Conservation (phyloP, 2,113 vertebrate species). For the Lepisosteus oculatus region DNA sequence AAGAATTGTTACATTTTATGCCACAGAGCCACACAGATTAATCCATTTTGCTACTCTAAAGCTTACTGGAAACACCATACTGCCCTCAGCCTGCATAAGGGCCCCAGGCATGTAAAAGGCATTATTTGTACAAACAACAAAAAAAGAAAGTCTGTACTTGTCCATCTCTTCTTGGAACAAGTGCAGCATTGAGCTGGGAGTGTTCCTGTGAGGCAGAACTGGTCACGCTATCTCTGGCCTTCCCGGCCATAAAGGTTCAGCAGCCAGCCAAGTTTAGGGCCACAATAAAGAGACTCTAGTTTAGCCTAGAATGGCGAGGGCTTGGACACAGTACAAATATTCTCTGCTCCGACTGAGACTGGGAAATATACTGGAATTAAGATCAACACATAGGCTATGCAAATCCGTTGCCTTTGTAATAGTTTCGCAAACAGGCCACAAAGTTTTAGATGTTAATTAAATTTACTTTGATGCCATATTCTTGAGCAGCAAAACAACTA, state of each 20-base stretch:
- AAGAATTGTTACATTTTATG: constrained; percentile 55
- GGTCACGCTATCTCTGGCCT: constrained; percentile 46
- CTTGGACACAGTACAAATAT: background rate
- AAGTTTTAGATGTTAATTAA: too few species aligned
- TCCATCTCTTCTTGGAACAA: constrained; percentile 58
- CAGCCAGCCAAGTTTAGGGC: background rate
- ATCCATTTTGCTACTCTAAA: constrained; percentile 38
- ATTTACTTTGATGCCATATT: too few species aligned
- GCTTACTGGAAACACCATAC: constrained; percentile 23
- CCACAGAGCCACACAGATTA: constrained; percentile 47
- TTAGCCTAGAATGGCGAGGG: background rate
- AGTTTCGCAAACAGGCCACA: background rate
- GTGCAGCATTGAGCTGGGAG: constrained; percentile 59
- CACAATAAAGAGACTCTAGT: background rate
- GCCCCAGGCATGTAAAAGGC: constrained; percentile 46
- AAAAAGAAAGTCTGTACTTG: constrained; percentile 55
- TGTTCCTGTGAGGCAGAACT: constrained; percentile 4
- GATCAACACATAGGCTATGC: too few species aligned
- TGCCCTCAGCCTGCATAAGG: constrained; percentile 28
- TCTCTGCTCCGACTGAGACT: background rate
- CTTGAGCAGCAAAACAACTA: too few species aligned
- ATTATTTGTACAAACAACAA: constrained; percentile 59
- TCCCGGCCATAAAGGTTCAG: constrained; percentile 18
- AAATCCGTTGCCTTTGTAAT: background rate
- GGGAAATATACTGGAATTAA: too few species aligned